Conservation (phyloP, 2,113 vertebrate genomes). For the Gulo gulo region DNA sequence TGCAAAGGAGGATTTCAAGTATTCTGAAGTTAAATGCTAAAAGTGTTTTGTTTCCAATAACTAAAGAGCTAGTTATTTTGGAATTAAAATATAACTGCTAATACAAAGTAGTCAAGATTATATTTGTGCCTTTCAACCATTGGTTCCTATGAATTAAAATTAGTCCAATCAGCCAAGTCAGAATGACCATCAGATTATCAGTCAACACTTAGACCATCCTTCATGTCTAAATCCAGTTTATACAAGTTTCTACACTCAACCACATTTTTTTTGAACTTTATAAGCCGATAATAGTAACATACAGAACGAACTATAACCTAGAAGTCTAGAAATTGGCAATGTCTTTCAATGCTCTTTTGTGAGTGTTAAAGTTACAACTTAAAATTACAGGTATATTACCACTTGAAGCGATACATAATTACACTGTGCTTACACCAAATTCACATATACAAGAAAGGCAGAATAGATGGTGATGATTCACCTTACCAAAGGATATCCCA, state of each 20-base stretch:
- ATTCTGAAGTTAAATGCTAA: conserved; percentile 36
- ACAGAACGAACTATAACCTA: background rate
- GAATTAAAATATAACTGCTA: conserved; percentile 41
- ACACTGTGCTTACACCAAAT: background rate
- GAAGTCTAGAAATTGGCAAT: conserved; percentile 25
- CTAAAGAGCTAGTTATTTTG: conserved; percentile 21
- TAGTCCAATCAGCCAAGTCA: background rate
- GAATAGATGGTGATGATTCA: background rate
- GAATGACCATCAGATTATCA: background rate
- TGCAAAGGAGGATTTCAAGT: conserved; percentile 61
- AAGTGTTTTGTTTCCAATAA: conserved; percentile 14
- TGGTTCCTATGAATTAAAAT: background rate
- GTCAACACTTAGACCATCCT: background rate
- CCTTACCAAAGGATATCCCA: background rate
- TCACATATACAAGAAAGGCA: background rate
- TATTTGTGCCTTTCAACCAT: background rate
- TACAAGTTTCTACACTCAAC: background rate
- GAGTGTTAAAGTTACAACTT: conserved; percentile 4
- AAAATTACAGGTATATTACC: background rate
- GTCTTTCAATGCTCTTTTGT: conserved; percentile 28
- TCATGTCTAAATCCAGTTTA: conserved; percentile 10
- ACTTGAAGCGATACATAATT: conserved; percentile 7
- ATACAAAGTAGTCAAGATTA: conserved; percentile 10
- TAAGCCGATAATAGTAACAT: background rate
- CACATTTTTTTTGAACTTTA: background rate